Evolutionary conservation across 1,140 invertebrate genomes (phyloP).

Genomic region (Leptonema lineaticorne): DNA sequence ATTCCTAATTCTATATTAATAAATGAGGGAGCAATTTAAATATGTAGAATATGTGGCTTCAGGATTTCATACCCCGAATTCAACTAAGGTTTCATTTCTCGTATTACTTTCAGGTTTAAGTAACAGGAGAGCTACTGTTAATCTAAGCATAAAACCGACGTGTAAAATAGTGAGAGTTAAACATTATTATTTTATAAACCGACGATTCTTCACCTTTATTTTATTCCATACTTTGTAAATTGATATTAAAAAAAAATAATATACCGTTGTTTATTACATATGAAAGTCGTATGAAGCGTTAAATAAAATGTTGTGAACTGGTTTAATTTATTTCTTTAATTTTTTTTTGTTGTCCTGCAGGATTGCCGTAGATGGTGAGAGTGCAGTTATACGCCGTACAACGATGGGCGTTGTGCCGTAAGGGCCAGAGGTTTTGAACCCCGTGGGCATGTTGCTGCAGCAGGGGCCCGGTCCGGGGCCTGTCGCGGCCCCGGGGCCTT

Average conservation of each 20-base stretch:
- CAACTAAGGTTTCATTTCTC: conserved; percentile 6
- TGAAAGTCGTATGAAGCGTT: background rate
- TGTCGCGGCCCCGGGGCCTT: conserved; percentile 48
- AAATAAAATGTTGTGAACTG: background rate
- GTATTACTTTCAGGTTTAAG: too few relatives aligned
- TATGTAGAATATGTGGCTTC: too few relatives aligned
- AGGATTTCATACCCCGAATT: conserved; percentile 2
- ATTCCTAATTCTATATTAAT: too few relatives aligned
- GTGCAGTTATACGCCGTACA: background rate
- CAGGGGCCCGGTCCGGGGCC: conserved; percentile 50
- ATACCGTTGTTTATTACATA: too few relatives aligned
- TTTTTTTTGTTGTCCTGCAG: background rate
- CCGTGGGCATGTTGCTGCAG: conserved; percentile 54
- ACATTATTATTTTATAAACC: too few relatives aligned
- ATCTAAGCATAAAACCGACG: too few relatives aligned
- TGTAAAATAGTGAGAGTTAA: too few relatives aligned
- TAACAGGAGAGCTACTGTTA: too few relatives aligned
- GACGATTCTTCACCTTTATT: too few relatives aligned
- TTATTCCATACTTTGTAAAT: too few relatives aligned
- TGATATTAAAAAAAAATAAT: too few relatives aligned
- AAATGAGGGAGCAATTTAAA: too few relatives aligned
- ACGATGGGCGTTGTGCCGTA: background rate
- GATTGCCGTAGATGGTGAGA: background rate
- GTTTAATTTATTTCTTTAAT: background rate
- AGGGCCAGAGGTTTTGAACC: background rate